Base-by-base conservation (phyloP, 2,888 invertebrate genomes). In the Agonopterix heracliana region DNA sequence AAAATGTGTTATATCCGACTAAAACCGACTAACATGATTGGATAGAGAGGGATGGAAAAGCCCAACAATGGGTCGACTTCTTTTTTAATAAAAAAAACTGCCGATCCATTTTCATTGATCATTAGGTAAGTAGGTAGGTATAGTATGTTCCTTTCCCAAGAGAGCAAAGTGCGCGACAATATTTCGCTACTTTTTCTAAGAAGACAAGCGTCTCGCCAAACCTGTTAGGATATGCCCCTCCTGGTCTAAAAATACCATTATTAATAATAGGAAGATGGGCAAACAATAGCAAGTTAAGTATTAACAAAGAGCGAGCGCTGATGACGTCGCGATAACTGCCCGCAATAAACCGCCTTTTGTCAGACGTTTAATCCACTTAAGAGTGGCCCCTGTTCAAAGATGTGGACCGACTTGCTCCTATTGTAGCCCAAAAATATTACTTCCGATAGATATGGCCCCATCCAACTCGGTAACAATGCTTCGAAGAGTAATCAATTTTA, bases 361-460 rank as follows among this genome's bases (percentile, higher is more conserved):
- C 59, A 71, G 66, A 67, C 79, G 66, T 83, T 83, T 85, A 82
- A 82, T 83, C 78, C 81, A 82, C 77, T 83, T 81, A 81, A 73
- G 72, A 75, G 66, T 74, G 73, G 68, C 66, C 68, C 67, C 67
- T 66, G 68, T 74, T 72, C 71, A 66, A 66, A 67, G 71, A 70
- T 60, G 67, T 61, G 60, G 58, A 59, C 61, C 51, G 54, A 58
- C 63, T 69, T 59, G 55, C 54, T 63, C 54, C 63, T 66, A 74
- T 76, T 78, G 75, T 74, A 57, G 50, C 64, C 60, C 59, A 75
- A 59, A 76, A 76, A 75, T 74, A 78, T 76, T 62, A 62, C 76
- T 73, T 78, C 74, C 75, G 66, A 69, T 66, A 56, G 61, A 56
- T 48, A 57, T 12, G 10, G 11, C 44, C 34, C 34, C n/a, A 34